phyloP scores from a whole-genome alignment of 2,797 vertebrate genomes.

The Cossypha niveicapilla region DNA sequence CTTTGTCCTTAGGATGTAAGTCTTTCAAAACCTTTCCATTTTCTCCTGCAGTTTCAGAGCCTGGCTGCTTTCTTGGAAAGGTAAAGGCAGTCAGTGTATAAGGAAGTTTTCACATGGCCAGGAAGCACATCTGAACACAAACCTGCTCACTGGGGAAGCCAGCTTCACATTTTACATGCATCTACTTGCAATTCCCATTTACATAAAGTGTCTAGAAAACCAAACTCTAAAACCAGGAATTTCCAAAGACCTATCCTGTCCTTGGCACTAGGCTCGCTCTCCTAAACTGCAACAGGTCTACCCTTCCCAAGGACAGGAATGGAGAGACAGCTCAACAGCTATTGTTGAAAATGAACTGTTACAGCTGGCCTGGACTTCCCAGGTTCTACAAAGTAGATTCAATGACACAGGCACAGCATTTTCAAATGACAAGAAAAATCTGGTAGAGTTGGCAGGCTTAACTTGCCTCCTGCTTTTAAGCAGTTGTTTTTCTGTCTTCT shows the following conservation, averaged over 20 bases:
- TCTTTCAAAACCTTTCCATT: background rate
- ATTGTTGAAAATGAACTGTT: background rate
- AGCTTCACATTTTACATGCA: background rate
- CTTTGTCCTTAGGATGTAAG: background rate
- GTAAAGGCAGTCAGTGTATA: background rate
- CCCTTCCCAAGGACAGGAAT: background rate
- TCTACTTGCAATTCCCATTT: background rate
- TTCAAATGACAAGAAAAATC: background rate
- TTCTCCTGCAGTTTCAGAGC: background rate
- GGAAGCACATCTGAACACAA: background rate
- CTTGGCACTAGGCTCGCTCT: background rate
- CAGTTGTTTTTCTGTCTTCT: background rate
- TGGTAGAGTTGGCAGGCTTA: background rate
- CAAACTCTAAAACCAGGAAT: background rate
- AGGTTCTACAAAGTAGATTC: background rate
- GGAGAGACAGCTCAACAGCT: background rate
- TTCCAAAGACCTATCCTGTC: background rate
- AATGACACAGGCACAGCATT: background rate
- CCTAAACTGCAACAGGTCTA: background rate
- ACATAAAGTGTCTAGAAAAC: background rate
- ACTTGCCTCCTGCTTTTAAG: background rate
- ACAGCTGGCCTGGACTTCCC: background rate
- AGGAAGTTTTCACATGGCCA: background rate
- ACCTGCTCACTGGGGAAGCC: background rate
- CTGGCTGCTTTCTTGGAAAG: background rate